A percentile compares a stretch with the other conserved stretches of the same genome.
Evolutionary conservation across 2,113 vertebrate species (phyloP).

Genomic region (Chaetodon trifascialis): DNA sequence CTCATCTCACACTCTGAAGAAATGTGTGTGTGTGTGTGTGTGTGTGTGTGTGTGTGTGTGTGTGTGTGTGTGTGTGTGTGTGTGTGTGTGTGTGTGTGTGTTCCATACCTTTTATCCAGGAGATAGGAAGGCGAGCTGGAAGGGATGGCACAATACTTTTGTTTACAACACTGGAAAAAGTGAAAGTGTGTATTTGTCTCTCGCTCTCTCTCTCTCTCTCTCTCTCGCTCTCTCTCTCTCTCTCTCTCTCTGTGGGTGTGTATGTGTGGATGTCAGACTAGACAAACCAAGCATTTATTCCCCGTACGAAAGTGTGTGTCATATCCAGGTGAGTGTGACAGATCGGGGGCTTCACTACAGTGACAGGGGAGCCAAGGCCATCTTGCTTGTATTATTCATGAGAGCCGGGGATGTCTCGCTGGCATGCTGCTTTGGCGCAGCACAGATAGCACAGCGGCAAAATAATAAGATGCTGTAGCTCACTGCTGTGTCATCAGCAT

Average conservation of each 20-base stretch:
- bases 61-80: background rate
- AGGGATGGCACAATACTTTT: slow-evolving; percentile 35
- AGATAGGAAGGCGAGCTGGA: slow-evolving; percentile 20
- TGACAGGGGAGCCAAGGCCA: slow-evolving; percentile 66
- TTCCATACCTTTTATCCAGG: slow-evolving; percentile 38
- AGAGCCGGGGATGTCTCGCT: slow-evolving; percentile 51
- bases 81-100: slow-evolving; percentile 15
- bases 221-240: background rate
- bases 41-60: slow-evolving; percentile 28
- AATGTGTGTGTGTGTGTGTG: slow-evolving; percentile 4
- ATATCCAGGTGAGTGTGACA: slow-evolving; percentile 73
- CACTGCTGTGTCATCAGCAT: slow-evolving; percentile 44
- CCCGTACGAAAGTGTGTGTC: slow-evolving; percentile 58
- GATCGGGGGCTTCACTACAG: slow-evolving; percentile 59
- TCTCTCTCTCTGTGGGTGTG: background rate
- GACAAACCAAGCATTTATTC: slow-evolving; percentile 73
- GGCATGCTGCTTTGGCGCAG: slow-evolving; percentile 49
- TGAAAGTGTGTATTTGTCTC: slow-evolving; percentile 52
- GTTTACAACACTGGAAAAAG: slow-evolving; percentile 55
- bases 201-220: background rate
- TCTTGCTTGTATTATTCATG: slow-evolving; percentile 73
- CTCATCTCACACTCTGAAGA: slow-evolving; percentile 33
- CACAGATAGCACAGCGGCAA: slow-evolving; percentile 46
- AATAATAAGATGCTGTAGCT: slow-evolving; percentile 50
- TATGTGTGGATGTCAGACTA: slow-evolving; percentile 47